phyloP scores from a whole-genome alignment of 2,888 invertebrate genomes.

The Euphydryas editha region DNA sequence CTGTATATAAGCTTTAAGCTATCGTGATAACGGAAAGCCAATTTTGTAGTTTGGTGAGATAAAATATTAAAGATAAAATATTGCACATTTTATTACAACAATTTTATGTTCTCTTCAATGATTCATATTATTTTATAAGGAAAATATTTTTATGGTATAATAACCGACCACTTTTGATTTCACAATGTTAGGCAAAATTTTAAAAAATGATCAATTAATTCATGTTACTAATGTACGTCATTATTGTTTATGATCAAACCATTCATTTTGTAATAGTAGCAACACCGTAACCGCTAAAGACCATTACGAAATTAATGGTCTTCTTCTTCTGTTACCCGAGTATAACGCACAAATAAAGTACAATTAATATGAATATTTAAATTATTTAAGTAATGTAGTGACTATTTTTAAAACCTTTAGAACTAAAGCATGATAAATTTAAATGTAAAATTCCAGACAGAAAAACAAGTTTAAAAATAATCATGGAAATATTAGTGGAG shows the following conservation, averaged over 20 bases:
- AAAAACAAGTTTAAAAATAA: too few species aligned
- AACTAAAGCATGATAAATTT: too few species aligned
- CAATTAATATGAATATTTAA: neutral
- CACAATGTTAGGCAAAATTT: neutral
- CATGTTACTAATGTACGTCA: neutral
- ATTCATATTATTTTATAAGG: neutral
- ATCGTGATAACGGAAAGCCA: neutral
- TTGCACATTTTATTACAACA: neutral
- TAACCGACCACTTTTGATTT: neutral
- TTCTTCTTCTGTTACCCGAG: neutral
- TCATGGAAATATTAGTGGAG: too few species aligned
- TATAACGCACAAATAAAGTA: neutral
- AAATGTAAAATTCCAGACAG: too few species aligned
- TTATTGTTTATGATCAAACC: conserved; percentile 1
- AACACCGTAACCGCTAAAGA: conserved; percentile 1
- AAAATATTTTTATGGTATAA: neutral
- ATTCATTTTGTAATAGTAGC: neutral
- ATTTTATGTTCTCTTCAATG: neutral
- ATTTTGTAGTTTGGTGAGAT: neutral
- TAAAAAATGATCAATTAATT: neutral
- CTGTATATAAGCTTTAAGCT: neutral
- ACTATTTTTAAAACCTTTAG: too few species aligned
- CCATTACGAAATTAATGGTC: neutral
- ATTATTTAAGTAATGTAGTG: too few species aligned
- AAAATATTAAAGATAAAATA: neutral